These are phyloP conservation scores for Lamellibrachia satsuma DNA, from an alignment of 2,888 invertebrate genomes.

Conservation along the genomic window DNA sequence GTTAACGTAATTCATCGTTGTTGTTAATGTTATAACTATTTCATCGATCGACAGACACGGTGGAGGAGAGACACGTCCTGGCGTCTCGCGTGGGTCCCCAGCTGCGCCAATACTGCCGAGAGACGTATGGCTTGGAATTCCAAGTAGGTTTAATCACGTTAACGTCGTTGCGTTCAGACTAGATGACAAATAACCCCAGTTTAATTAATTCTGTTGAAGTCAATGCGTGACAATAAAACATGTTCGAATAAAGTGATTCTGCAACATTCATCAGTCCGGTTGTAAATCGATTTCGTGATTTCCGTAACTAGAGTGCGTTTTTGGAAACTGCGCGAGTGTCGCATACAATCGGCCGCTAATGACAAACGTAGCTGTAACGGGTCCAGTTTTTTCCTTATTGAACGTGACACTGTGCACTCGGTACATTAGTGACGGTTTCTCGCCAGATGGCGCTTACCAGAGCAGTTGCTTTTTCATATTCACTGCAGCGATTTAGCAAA, in stretches of 20 bases:
- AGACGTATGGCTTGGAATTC: conserved; percentile 59
- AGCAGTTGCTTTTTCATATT: neutral
- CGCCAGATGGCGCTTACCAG: neutral
- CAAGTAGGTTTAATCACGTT: conserved; percentile 47
- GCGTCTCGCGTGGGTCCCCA: conserved; percentile 53
- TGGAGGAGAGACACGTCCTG: conserved; percentile 52
- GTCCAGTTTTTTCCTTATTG: neutral
- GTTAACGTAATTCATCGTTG: too few relatives aligned
- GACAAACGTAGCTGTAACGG: neutral
- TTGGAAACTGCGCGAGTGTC: neutral
- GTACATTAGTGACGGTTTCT: neutral
- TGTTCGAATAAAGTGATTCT: neutral
- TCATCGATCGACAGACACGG: conserved; percentile 46
- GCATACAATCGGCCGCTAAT: neutral
- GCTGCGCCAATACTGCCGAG: conserved; percentile 55
- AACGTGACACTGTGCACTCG: neutral
- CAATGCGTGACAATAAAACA: neutral
- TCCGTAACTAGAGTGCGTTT: neutral
- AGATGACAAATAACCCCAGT: neutral
- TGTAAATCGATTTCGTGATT: neutral
- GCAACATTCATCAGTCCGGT: neutral
- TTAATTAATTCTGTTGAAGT: neutral
- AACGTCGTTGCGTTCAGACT: neutral
- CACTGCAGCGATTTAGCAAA: neutral
- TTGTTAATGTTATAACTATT: neutral